Evolutionary conservation across 1,140 invertebrate genomes (phyloP).

Genomic region (Luehdorfia chinensis): DNA sequence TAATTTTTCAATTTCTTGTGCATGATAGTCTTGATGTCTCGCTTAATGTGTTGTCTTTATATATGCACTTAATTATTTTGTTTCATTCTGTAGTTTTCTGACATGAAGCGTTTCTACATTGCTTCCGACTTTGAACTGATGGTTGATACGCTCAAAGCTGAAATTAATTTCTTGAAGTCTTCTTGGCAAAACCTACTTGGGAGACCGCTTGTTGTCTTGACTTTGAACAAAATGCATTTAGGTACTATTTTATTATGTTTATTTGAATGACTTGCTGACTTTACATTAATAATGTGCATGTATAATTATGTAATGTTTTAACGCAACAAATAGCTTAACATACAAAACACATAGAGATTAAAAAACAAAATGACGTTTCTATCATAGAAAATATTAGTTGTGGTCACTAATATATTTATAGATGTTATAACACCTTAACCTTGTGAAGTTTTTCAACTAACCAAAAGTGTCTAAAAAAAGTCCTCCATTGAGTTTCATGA

Average conservation of each 20-base stretch:
- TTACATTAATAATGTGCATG: too few species aligned
- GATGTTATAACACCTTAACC: too few species aligned
- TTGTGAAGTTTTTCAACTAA: too few species aligned
- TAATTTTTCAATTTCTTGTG: too few species aligned
- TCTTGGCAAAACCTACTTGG: slow-evolving; percentile 97
- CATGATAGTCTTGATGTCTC: too few species aligned
- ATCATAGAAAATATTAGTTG: not conserved
- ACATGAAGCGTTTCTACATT: slow-evolving; percentile 97
- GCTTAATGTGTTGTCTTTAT: too few species aligned
- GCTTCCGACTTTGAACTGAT: slow-evolving; percentile 97
- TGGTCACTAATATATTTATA: too few species aligned
- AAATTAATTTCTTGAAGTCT: slow-evolving; percentile 97
- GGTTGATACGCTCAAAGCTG: slow-evolving; percentile 97
- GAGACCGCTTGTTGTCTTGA: slow-evolving; percentile 92
- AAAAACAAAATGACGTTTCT: not conserved
- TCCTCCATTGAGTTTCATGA: too few species aligned
- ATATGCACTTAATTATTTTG: slow-evolving; percentile 32
- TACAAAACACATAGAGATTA: not conserved
- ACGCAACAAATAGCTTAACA: not conserved
- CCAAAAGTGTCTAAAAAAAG: too few species aligned
- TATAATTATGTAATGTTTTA: not conserved
- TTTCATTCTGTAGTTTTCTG: slow-evolving; percentile 89
- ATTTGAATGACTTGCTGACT: slow-evolving; percentile 17
- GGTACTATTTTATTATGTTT: slow-evolving; percentile 80
- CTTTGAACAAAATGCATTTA: slow-evolving; percentile 93